Evolutionary conservation across 2,797 vertebrate genomes (phyloP), one percentile per base, ranked within the genome.

Genomic region (Falco concolor): DNA sequence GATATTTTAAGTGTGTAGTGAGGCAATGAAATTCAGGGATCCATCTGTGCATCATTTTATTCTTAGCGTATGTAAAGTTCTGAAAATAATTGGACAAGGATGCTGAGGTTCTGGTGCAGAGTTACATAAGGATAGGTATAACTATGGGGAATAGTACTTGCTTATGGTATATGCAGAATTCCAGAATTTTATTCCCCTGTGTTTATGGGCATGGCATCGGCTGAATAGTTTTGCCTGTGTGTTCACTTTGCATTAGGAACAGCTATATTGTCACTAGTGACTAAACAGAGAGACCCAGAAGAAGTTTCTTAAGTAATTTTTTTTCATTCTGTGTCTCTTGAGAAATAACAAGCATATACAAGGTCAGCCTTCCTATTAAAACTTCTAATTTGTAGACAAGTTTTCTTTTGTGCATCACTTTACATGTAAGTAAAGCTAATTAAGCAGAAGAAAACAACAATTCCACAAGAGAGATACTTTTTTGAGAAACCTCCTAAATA

Each of bases 41-140:
- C 93, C 91, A 95, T 97, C 95, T 96, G 93, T 89, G 81, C 72
- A 60, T 89, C 47, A 4, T 52, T 92, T 92, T 90, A 94, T 93
- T 92, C 91, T 87, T 91, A 64, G 91, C 1, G 0, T 88, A 70
- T 54, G 60, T 52, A 44, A 57, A 84, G 8, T 81, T 84, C 84
- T 95, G 91, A 87, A 94, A 95, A 94, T 95, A 82, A 8, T 40
- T 82, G 16, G 54, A 25, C 45, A 77, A 59, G 56, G 79, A 61
- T 82, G 42, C 52, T 94, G 70, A 34, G 54, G 42, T 54, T 89
- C 49, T 95, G 86, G 38, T 93, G 89, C 63, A 92, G 61, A 86
- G 78, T 96, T 96, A 92, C 8, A 8, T 87, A 95, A 94, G 77
- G 94, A 84, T 89, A 93, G 65, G 30, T 77, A 6, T 11, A 88